phyloP scores from a whole-genome alignment of 2,113 vertebrate genomes.

The Ardeotis arabs region DNA sequence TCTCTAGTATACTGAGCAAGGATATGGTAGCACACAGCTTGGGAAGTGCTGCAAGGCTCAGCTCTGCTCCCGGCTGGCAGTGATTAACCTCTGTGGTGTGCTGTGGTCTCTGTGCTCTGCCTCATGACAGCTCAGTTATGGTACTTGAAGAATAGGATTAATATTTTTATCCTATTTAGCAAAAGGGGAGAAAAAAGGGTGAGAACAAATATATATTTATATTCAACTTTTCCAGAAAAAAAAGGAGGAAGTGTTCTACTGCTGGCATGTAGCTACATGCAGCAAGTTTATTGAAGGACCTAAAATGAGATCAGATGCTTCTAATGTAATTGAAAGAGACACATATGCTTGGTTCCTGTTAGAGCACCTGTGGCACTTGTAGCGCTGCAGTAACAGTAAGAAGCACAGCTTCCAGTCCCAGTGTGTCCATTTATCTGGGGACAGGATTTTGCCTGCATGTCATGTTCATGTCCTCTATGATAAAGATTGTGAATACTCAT shows the following conservation, averaged over 20 bases:
- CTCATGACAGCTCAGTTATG: not conserved
- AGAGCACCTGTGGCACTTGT: not conserved
- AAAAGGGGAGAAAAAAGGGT: not conserved
- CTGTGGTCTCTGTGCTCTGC: not conserved
- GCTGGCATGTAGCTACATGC: not conserved
- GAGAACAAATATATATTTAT: not conserved
- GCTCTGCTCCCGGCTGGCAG: not conserved
- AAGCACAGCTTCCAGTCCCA: not conserved
- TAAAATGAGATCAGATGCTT: not conserved
- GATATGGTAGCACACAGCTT: not conserved
- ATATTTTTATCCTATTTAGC: not conserved
- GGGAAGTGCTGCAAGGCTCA: not conserved
- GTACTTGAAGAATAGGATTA: not conserved
- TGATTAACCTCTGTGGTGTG: not conserved
- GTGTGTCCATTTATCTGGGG: not conserved
- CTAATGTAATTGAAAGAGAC: not conserved
- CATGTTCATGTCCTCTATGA: rapidly evolving
- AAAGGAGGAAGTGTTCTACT: not conserved
- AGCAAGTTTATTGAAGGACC: not conserved
- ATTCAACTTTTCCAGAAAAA: not conserved
- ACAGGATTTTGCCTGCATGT: not conserved
- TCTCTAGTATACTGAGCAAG: not conserved
- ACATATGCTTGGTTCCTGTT: not conserved
- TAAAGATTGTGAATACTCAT: not conserved
- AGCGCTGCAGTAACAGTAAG: not conserved